phyloP scores from a whole-genome alignment of 2,797 vertebrate species.

The Syndactyla subalaris region DNA sequence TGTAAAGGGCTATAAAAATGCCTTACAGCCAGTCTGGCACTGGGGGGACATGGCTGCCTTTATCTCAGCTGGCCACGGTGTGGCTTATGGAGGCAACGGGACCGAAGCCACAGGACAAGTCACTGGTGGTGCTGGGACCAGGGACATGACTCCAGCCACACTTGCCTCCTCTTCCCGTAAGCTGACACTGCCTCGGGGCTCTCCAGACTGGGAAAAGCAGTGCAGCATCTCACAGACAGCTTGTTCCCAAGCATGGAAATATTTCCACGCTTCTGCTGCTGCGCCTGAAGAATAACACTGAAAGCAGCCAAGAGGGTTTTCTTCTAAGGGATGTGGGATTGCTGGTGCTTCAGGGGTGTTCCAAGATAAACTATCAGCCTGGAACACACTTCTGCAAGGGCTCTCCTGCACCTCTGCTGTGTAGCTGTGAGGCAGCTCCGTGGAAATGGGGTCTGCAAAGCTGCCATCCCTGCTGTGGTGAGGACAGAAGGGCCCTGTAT shows the following conservation, averaged over 20 bases:
- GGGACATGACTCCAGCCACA: neutral
- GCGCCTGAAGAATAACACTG: accelerated
- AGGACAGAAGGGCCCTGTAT: neutral
- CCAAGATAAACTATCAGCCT: neutral
- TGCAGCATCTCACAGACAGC: neutral
- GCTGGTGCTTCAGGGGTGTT: neutral
- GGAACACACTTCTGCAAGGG: neutral
- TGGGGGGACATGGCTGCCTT: accelerated
- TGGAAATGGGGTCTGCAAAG: neutral
- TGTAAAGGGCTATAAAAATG: neutral
- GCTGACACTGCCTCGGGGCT: accelerated
- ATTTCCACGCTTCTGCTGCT: neutral
- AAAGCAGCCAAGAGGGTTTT: neutral
- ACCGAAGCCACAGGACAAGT: accelerated
- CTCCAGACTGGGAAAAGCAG: neutral
- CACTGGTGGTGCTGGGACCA: neutral
- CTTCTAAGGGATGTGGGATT: neutral
- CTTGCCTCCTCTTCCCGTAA: accelerated
- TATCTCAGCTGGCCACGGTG: neutral
- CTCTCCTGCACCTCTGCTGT: neutral
- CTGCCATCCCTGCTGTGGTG: neutral
- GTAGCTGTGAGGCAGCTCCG: accelerated
- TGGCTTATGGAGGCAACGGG: accelerated
- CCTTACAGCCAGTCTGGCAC: accelerated
- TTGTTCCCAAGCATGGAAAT: neutral